Evolutionary conservation across 2,113 vertebrate genomes (phyloP).

Genomic region (Acanthisitta chloris): DNA sequence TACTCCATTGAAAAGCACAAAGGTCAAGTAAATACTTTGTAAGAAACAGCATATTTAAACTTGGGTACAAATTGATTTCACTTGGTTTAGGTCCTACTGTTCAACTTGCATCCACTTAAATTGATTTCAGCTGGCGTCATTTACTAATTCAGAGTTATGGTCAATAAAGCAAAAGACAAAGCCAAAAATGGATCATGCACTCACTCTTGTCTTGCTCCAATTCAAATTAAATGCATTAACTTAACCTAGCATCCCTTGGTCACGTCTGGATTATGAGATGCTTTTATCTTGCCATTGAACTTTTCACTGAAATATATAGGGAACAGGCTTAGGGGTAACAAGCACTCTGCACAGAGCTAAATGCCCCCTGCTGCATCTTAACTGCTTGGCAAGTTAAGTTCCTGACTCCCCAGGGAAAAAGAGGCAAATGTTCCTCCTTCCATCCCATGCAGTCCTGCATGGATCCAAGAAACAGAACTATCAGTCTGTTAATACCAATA

Average conservation of each 20-base stretch:
- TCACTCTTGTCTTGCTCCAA: background rate
- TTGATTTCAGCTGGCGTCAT: background rate
- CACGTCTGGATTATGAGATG: background rate
- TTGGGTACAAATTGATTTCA: background rate
- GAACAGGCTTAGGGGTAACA: background rate
- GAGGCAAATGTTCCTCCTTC: background rate
- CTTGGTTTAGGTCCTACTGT: background rate
- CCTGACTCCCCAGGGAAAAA: background rate
- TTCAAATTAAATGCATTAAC: background rate
- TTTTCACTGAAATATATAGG: background rate
- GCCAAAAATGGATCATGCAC: background rate
- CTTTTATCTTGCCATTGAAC: background rate
- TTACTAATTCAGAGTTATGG: background rate
- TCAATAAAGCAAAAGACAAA: background rate
- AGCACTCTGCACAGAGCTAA: background rate
- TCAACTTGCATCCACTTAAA: background rate
- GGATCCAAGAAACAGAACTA: background rate
- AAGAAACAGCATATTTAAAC: background rate
- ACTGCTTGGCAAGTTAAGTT: background rate
- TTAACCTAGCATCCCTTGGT: background rate
- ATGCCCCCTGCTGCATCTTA: background rate
- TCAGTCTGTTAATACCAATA: background rate
- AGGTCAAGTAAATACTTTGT: background rate
- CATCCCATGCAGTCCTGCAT: background rate
- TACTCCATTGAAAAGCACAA: background rate